Base-by-base conservation (phyloP, 2,888 invertebrate species). In the Exephanes ischioxanthus region DNA sequence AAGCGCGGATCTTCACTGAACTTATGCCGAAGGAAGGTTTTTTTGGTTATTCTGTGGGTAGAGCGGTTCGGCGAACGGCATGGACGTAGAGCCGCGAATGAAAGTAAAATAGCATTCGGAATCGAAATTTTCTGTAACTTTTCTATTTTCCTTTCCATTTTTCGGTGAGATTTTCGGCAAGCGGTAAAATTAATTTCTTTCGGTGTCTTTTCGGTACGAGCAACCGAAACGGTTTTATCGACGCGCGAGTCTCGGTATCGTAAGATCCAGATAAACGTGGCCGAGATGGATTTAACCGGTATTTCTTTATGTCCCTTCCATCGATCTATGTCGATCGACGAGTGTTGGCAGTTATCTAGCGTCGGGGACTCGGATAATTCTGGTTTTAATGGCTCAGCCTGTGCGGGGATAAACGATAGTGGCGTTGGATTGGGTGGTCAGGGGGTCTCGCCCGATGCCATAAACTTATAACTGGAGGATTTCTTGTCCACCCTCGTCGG, bases 381-480 rank as follows among this genome's bases (percentile, higher is more conserved):
- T 22, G 53, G 67, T 77, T 77, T 77, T 77, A 77, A 77, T 77
- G 67, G 66, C 67, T 26, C 53, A n/a, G 61, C 33, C 33, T 14
- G 61, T 16, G 55, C 66, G 19, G 22, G 37, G 53, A 67, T 66
- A 67, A 77, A 55, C 76, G 67, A 77, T 55, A 67, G 67, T 22
- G n/a, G 51, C 30, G 76, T n/a, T 51, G 63, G 76, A 53, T 19
- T n/a, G 55, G 67, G 41, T 55, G 67, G 76, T 53, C 76, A 67
- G 53, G 19, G 16, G 26, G 2, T 30, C 61, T 16, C 30, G 67
- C 37, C 41, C 30, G 76, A 51, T 55, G 76, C 41, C 53, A 55
- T 77, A 77, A 77, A 77, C 67, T 67, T 77, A 77, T 77, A 77
- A 67, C 76, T 53, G 51, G 37, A 33, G 76, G 67, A 19, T 41